Conservation (phyloP, 2,113 vertebrate species). For the Sardina pilchardus region DNA sequence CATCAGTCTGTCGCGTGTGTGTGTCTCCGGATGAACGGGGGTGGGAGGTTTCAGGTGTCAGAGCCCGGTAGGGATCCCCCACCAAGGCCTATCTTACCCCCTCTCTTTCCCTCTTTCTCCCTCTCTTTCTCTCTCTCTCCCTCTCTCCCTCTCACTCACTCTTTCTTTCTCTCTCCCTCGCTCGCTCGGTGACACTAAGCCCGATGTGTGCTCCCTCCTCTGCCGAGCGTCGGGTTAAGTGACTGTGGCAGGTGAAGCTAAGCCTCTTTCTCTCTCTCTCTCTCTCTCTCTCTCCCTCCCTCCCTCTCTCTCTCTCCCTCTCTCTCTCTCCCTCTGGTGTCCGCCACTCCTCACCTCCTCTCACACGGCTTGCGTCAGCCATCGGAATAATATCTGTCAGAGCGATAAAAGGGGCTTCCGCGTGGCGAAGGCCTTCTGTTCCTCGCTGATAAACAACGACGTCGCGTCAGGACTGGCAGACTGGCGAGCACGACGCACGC, state of each 20-base stretch:
- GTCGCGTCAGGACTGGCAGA: slow-evolving; percentile 61
- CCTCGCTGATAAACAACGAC: slow-evolving; percentile 72
- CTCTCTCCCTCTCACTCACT: slow-evolving; percentile 11
- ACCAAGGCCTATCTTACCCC: slow-evolving; percentile 15
- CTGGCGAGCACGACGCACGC: not conserved
- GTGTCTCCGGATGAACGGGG: not conserved
- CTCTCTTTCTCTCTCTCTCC: not conserved
- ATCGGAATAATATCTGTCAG: slow-evolving; percentile 65
- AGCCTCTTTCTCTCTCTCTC: slow-evolving; percentile 33
- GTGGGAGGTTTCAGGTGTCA: not conserved
- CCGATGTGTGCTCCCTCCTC: slow-evolving; percentile 13
- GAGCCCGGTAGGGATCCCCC: not conserved
- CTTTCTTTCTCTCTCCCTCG: slow-evolving; percentile 41
- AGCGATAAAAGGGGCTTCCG: slow-evolving; percentile 68
- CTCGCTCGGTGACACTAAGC: slow-evolving; percentile 49
- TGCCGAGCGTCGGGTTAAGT: slow-evolving; percentile 36
- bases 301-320: not conserved
- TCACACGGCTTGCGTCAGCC: not conserved
- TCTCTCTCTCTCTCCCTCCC: not conserved
- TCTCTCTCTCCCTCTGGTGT: not conserved
- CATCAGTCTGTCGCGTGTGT: not conserved
- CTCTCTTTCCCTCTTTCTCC: not conserved
- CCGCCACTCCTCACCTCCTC: not conserved
- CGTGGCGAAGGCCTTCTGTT: slow-evolving; percentile 70
- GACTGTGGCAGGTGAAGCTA: slow-evolving; percentile 48